phyloP scores from a whole-genome alignment of 2,113 vertebrate species.

The Corydoras sp. region DNA sequence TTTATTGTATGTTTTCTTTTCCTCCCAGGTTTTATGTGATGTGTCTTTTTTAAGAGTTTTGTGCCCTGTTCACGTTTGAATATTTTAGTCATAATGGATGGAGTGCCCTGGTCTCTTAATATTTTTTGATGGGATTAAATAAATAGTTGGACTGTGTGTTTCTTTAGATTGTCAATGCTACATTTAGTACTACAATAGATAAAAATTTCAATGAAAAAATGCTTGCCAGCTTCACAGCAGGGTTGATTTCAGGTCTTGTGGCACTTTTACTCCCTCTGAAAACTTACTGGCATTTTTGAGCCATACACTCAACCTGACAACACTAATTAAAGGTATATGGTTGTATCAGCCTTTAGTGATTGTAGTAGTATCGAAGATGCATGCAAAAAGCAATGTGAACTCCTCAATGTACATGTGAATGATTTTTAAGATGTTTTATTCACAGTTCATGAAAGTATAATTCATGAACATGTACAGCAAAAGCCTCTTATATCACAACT shows the following conservation, averaged over 20 bases:
- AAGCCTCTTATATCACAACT: conserved; percentile 57
- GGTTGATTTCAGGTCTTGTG: conserved; percentile 96
- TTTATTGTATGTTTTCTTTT: conserved; percentile 41
- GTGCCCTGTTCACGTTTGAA: conserved; percentile 70
- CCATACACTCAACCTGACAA: conserved; percentile 49
- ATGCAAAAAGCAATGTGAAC: conserved; percentile 69
- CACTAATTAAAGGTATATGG: conserved; percentile 62
- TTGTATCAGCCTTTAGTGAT: conserved; percentile 64
- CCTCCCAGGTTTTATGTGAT: conserved; percentile 57
- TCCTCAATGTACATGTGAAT: conserved; percentile 72
- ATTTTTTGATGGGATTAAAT: conserved; percentile 79
- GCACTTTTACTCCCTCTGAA: conserved; percentile 77
- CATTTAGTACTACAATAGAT: conserved; percentile 87
- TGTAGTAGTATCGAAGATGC: conserved; percentile 64
- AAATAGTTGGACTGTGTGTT: conserved; percentile 87
- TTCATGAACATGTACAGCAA: conserved; percentile 65
- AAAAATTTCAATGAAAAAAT: conserved; percentile 72
- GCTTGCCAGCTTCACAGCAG: conserved; percentile 90
- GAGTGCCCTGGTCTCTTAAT: conserved; percentile 71
- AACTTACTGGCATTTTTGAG: conserved; percentile 48
- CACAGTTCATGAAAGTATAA: conserved; percentile 65
- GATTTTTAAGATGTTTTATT: conserved; percentile 60
- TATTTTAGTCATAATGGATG: conserved; percentile 78
- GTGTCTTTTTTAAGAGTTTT: conserved; percentile 73
- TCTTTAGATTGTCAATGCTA: conserved; percentile 79